phyloP scores from a whole-genome alignment of 2,888 invertebrate species.

The Nomada lathburiana region DNA sequence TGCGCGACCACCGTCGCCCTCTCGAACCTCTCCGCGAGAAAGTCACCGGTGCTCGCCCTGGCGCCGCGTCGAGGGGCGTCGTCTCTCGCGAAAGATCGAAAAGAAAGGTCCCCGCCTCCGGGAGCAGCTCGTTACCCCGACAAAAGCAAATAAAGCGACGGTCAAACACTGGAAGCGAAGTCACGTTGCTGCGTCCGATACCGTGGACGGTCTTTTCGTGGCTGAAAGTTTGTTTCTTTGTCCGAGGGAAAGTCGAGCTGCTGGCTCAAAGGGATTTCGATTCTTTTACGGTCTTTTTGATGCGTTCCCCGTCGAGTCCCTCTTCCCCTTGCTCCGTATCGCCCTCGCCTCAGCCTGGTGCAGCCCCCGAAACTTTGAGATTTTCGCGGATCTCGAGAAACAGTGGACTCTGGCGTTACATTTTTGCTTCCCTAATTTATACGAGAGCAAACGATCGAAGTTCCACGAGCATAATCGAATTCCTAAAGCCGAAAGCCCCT shows the following conservation, averaged over 20 bases:
- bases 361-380: background rate
- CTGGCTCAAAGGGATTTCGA: constrained; percentile 11
- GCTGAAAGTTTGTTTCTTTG: constrained; percentile 23
- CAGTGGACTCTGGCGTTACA: background rate
- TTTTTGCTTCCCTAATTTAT: background rate
- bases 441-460: too few relatives aligned
- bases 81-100: constrained; percentile 2
- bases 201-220: background rate
- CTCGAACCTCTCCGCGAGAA: constrained; percentile 47
- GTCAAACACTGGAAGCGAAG: background rate
- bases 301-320: background rate
- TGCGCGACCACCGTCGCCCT: constrained; percentile 36
- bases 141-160: constrained; percentile 20
- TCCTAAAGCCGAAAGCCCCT: too few relatives aligned
- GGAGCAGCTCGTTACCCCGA: constrained; percentile 3
- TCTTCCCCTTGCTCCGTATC: background rate
- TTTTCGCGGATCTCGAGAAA: background rate
- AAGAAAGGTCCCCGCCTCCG: background rate
- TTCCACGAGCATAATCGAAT: too few relatives aligned
- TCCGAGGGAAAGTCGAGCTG: background rate
- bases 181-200: background rate
- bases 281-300: constrained; percentile 22
- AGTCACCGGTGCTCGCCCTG: constrained; percentile 23
- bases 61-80: background rate
- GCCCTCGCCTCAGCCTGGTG: too few relatives aligned